A percentile compares a stretch with the other conserved stretches of the same genome.
Conservation (phyloP, 1,140 invertebrate genomes). For the Atta texana region DNA sequence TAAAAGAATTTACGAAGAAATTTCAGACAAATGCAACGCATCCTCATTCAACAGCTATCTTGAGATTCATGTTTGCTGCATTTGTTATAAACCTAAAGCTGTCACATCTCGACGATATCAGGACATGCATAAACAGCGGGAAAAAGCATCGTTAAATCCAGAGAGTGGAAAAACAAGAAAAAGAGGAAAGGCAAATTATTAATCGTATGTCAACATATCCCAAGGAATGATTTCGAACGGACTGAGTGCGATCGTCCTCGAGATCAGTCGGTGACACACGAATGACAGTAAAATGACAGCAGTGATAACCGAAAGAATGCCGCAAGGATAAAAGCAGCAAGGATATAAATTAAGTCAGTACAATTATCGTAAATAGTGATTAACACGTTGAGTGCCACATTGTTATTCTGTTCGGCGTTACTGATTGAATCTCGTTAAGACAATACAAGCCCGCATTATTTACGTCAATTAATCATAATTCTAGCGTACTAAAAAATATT, state of each 20-base stretch:
- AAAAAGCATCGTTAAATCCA: slow-evolving; percentile 47
- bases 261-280: slow-evolving; percentile 32
- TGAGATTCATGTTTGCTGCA: slow-evolving; percentile 45
- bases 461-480: slow-evolving; percentile 2
- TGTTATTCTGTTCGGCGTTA: neutral
- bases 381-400: slow-evolving; percentile 39
- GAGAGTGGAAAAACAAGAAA: slow-evolving; percentile 20
- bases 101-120: slow-evolving; percentile 58
- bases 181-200: slow-evolving; percentile 17
- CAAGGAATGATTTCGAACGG: slow-evolving; percentile 1
- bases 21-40: slow-evolving; percentile 61
- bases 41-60: slow-evolving; percentile 14
- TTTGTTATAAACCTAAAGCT: slow-evolving; percentile 44
- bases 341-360: slow-evolving; percentile 28
- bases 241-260: neutral
- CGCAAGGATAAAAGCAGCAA: neutral
- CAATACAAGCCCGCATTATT: neutral
- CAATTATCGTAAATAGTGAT: slow-evolving; percentile 19
- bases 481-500: neutral
- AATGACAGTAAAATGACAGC: slow-evolving; percentile 10
- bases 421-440: slow-evolving; percentile 5
- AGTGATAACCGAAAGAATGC: slow-evolving; percentile 4
- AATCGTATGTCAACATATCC: neutral
- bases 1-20: slow-evolving; percentile 6
- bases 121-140: slow-evolving; percentile 42